Evolutionary conservation across 2,888 invertebrate species (phyloP).

Genomic region (Lepidocyrtinus sp.): DNA sequence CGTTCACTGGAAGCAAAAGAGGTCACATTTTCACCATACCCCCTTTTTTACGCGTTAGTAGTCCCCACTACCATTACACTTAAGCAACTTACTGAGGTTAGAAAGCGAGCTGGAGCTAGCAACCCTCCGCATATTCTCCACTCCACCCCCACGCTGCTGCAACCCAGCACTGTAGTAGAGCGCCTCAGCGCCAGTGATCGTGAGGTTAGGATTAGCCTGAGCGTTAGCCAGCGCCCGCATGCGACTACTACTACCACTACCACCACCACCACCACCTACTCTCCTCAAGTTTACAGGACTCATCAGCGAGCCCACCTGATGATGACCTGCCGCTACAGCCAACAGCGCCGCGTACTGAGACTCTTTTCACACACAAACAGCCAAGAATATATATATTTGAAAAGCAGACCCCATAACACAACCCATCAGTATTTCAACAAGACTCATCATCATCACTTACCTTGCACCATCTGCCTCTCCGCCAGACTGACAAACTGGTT

Average conservation of each 20-base stretch:
- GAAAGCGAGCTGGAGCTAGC: conserved; percentile 82
- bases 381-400: too few species aligned
- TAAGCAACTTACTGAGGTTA: conserved; percentile 74
- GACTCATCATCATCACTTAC: conserved; percentile 35
- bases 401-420: too few species aligned
- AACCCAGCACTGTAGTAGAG: background rate
- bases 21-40: too few species aligned
- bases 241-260: conserved; percentile 72
- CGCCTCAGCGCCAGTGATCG: conserved; percentile 67
- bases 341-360: background rate
- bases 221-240: conserved; percentile 72
- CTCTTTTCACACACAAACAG: too few species aligned
- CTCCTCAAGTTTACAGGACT: conserved; percentile 68
- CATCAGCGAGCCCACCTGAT: conserved; percentile 51
- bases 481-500: conserved; percentile 85
- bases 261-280: too few species aligned
- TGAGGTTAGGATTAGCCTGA: conserved; percentile 71
- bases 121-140: conserved; percentile 76
- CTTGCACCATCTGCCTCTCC: conserved; percentile 60
- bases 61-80: background rate
- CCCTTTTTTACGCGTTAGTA: too few species aligned
- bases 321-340: background rate
- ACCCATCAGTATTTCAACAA: too few species aligned
- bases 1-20: conserved; percentile 29
- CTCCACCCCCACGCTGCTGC: conserved; percentile 48